A percentile compares a stretch with the other conserved stretches of the same genome.
Evolutionary conservation across 1,140 invertebrate genomes (phyloP).

Genomic region (Hyles euphorbiae): DNA sequence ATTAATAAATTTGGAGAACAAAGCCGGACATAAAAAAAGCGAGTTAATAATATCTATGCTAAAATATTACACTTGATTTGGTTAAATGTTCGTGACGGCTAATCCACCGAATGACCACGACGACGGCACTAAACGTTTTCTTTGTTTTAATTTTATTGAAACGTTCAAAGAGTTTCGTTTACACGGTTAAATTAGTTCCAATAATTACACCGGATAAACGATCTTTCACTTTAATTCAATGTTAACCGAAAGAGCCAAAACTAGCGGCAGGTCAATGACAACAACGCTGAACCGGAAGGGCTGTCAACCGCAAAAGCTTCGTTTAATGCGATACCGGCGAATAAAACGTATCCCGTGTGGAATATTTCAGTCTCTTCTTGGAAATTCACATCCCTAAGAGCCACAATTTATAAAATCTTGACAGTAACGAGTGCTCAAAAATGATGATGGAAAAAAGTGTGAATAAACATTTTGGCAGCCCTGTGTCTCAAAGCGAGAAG

Average conservation of each 20-base stretch:
- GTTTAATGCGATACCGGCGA: slow-evolving; percentile 7
- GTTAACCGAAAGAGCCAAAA: slow-evolving; percentile 20
- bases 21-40: no score
- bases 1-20: no score
- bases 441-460: background rate
- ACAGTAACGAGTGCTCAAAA: background rate
- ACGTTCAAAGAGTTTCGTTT: background rate
- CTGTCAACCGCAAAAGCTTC: slow-evolving; percentile 12
- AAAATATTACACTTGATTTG: no score
- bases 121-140: no score
- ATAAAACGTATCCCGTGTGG: slow-evolving; percentile 11
- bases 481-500: slow-evolving; percentile 23
- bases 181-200: slow-evolving; percentile 5
- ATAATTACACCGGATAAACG: background rate
- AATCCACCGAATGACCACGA: no score
- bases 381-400: slow-evolving; percentile 9
- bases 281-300: slow-evolving; percentile 13
- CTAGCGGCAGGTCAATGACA: slow-evolving; percentile 23
- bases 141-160: no score
- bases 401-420: background rate
- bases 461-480: slow-evolving; percentile 13
- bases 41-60: no score
- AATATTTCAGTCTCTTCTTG: slow-evolving; percentile 1
- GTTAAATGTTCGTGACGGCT: no score
- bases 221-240: slow-evolving; percentile 16